These are phyloP conservation scores for Cichlasoma orientale DNA, from an alignment of 2,797 vertebrate genomes.

Conservation along the genomic window DNA sequence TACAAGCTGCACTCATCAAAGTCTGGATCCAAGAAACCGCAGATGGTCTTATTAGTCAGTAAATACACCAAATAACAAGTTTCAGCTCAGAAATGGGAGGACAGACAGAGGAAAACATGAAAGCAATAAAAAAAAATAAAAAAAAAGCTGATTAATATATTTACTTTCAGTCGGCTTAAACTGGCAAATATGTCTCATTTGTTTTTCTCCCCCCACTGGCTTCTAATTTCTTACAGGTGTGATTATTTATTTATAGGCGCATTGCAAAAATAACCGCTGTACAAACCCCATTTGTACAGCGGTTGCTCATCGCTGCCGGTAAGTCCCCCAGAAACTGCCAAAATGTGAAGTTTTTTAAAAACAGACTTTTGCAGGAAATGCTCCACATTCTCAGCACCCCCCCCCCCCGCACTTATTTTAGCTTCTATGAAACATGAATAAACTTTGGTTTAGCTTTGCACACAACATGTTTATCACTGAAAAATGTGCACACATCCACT, in stretches of 20 bases:
- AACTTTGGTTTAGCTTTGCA: slow-evolving; percentile 9
- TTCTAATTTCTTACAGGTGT: not conserved
- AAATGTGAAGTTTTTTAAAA: slow-evolving; percentile 4
- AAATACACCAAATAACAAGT: not conserved
- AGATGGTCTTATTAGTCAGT: slow-evolving; percentile 17
- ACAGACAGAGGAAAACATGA: not conserved
- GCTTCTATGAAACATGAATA: slow-evolving; percentile 6
- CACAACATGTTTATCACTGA: not conserved
- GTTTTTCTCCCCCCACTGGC: not conserved
- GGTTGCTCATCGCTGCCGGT: not conserved
- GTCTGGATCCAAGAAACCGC: slow-evolving; percentile 77
- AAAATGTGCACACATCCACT: not conserved
- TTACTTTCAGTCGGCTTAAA: not conserved
- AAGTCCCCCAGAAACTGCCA: not conserved
- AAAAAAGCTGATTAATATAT: not conserved
- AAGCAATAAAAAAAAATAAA: not conserved
- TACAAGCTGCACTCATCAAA: slow-evolving; percentile 94
- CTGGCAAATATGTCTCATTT: not conserved
- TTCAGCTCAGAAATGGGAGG: not conserved
- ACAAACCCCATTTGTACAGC: not conserved
- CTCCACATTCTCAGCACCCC: not conserved
- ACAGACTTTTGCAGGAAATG: slow-evolving; percentile 17
- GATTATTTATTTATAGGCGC: not conserved
- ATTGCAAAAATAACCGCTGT: slow-evolving; percentile 5
- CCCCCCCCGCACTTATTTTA: not conserved